Evolutionary conservation across 2,113 vertebrate species (phyloP).

Genomic region (Dromas ardeola): DNA sequence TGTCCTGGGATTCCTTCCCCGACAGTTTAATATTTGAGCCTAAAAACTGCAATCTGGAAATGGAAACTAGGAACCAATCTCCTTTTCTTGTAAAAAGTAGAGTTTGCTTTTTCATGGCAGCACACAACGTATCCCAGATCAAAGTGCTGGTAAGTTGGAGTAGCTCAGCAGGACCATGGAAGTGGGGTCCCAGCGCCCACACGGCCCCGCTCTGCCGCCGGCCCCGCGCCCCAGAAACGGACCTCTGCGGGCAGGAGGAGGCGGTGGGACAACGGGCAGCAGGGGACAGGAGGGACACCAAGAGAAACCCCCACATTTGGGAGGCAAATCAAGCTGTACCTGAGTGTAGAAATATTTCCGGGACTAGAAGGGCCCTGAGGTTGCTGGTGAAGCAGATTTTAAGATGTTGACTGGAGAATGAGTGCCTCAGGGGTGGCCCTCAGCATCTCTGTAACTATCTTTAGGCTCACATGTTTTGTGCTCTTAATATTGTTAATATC

Average conservation of each 20-base stretch:
- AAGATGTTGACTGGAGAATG: background rate
- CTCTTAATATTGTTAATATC: background rate
- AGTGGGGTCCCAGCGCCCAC: rapidly evolving
- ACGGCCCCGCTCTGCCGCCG: rapidly evolving
- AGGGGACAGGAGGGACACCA: background rate
- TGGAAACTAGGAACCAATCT: background rate
- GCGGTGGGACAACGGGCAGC: rapidly evolving
- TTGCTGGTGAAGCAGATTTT: background rate
- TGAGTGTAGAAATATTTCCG: rapidly evolving
- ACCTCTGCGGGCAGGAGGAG: background rate
- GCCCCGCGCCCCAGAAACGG: rapidly evolving
- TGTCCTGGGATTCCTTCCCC: background rate
- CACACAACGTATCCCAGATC: background rate
- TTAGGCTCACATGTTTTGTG: too few relatives aligned
- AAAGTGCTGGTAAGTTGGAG: background rate
- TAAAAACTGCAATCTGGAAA: background rate
- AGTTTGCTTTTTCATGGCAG: background rate
- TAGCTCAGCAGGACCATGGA: background rate
- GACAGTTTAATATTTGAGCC: background rate
- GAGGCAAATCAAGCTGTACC: background rate
- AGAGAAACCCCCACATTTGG: rapidly evolving
- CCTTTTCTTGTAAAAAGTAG: background rate
- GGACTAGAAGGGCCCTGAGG: too few relatives aligned
- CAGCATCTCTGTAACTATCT: background rate
- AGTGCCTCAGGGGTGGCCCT: background rate